These are phyloP conservation scores for Chrysogorgia sp. DNA, from an alignment of 92 coral and sea anemone species.

Conservation along the genomic window DNA sequence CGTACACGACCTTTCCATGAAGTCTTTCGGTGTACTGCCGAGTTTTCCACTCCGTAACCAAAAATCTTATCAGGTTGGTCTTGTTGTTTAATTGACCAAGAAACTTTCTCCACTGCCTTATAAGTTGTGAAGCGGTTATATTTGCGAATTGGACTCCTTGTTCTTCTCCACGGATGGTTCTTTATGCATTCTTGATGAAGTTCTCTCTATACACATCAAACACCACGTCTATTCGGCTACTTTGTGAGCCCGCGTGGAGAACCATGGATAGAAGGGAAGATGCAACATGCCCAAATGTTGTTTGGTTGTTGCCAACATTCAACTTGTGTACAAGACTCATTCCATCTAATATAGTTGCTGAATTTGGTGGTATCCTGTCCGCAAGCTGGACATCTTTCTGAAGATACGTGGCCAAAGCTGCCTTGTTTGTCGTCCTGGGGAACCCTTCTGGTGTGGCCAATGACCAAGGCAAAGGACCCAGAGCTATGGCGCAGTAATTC, in stretches of 20 bases:
- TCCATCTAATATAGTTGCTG: slow-evolving; percentile 24
- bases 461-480: background rate
- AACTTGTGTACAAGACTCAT: slow-evolving; percentile 43
- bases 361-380: slow-evolving; percentile 14
- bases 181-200: too few species aligned
- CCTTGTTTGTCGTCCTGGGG: background rate
- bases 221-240: too few species aligned
- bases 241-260: too few species aligned
- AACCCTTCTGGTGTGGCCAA: background rate
- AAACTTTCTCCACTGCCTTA: too few species aligned
- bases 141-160: too few species aligned
- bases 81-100: slow-evolving; percentile 60
- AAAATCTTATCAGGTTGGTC: slow-evolving; percentile 44
- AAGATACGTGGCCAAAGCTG: background rate
- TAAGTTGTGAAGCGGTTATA: too few species aligned
- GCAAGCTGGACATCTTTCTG: background rate
- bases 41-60: slow-evolving; percentile 35
- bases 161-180: too few species aligned
- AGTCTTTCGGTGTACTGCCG: slow-evolving; percentile 25
- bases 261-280: too few species aligned
- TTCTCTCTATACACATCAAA: too few species aligned
- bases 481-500: background rate
- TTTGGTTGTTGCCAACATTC: too few species aligned
- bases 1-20: slow-evolving; percentile 26
- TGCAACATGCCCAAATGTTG: too few species aligned